Percentiles rank a stretch among this genome's conserved stretches.
These are phyloP conservation scores for Eulemur mongoz DNA, from an alignment of 2,797 vertebrate genomes.

Conservation along the genomic window DNA sequence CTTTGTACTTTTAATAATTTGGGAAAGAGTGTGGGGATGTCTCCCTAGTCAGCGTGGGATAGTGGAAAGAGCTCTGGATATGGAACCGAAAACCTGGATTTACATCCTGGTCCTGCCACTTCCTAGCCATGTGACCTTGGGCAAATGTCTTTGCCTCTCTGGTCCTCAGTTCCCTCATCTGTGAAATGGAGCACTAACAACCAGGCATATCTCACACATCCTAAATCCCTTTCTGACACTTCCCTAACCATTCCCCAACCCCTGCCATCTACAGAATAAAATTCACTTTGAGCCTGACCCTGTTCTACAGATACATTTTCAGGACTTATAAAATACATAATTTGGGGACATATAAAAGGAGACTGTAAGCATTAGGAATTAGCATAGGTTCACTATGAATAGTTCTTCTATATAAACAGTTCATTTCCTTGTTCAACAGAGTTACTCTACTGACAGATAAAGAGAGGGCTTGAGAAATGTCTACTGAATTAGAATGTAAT, in stretches of 20 bases:
- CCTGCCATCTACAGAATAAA: not conserved
- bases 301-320: slow-evolving; percentile 7
- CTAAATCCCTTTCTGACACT: not conserved
- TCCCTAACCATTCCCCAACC: not conserved
- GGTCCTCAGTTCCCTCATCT: slow-evolving; percentile 28
- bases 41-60: not conserved
- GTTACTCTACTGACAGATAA: not conserved
- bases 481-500: not conserved
- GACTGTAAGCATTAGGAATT: slow-evolving; percentile 11
- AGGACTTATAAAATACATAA: not conserved
- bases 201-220: not conserved
- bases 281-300: slow-evolving; percentile 18
- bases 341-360: slow-evolving; percentile 3
- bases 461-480: not conserved
- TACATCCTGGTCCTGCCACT: not conserved
- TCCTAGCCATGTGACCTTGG: not conserved
- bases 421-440: slow-evolving; percentile 43
- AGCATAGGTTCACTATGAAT: not conserved
- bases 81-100: not conserved
- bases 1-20: not conserved
- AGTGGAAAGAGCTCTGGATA: not conserved
- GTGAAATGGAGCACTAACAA: not conserved
- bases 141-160: slow-evolving; percentile 6
- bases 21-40: not conserved
- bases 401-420: not conserved